Base-by-base conservation (phyloP, 2,113 vertebrate species). In the Progne subis region DNA sequence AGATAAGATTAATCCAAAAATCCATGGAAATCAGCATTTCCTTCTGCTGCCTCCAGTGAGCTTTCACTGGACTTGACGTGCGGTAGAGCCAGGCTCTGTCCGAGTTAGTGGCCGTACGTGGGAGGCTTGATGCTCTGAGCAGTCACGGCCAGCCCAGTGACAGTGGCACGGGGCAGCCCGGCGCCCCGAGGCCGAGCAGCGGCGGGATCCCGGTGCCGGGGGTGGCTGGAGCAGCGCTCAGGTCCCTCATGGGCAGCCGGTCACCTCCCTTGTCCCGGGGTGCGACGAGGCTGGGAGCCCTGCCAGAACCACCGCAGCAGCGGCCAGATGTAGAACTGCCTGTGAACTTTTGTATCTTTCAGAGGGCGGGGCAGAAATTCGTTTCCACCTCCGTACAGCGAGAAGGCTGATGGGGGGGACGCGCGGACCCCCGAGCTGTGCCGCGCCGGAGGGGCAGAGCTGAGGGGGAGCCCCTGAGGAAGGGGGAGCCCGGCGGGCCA, bases 121-220 rank as follows among this genome's bases (percentile, higher is more conserved):
- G 8, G 6, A n/a, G 55, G 67, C 55, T 77, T 0, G 34, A 2
- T 19, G 12, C 2, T 1, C 59, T 12, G 65, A 14, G 76, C 32
- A 49, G 0, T 16, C 12, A 0, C 1, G 14, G 59, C 24, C 31
- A 63, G 78, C 15, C 12, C 6, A 1, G 44, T 8, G 37, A 37
- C 37, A 37, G 37, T 37, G 37, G 1, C 17, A 2, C 7, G 20
- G 28, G 29, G 1, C 34, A 2, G 3, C 0, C 7, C 0, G 28
- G 13, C 68, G 9, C 25, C 4, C 11, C 5, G 1, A 9, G 17
- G 14, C n/a, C 23, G 4, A 37, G 37, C 37, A 44, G 43, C 43
- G 15, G 43, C 14, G 43, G 43, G 43, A 44, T 16, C 37, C 18
- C 44, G 44, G 37, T 37, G 37, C 37, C 18, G 1, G 29, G 46